phyloP scores from a whole-genome alignment of 2,888 invertebrate species.

The Drosophila hamatofila region DNA sequence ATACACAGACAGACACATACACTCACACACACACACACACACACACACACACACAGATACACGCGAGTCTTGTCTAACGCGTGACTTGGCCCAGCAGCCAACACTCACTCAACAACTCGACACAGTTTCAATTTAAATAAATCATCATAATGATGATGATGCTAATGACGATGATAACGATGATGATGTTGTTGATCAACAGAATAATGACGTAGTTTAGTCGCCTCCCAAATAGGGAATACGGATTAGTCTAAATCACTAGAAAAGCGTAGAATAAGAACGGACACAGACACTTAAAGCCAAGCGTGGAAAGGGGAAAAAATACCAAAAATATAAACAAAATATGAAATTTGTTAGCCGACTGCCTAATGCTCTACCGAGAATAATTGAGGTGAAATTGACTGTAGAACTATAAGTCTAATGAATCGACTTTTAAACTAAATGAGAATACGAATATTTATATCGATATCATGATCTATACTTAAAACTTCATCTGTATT shows the following conservation, averaged over 20 bases:
- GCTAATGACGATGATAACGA: neutral
- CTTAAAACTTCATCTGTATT: neutral
- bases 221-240: conserved; percentile 44
- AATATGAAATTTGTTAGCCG: neutral
- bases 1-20: neutral
- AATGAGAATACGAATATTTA: neutral
- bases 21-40: neutral
- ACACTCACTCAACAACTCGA: conserved; percentile 48
- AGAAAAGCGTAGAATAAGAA: conserved; percentile 13
- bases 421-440: neutral
- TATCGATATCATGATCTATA: neutral
- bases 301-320: neutral
- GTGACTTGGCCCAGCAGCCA: conserved; percentile 40
- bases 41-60: conserved; percentile 7
- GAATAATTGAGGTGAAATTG: too few relatives aligned
- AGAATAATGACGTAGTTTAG: conserved; percentile 30
- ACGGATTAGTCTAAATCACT: conserved; percentile 13
- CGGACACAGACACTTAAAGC: conserved; percentile 59
- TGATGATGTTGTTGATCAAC: conserved; percentile 21
- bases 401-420: neutral
- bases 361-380: neutral
- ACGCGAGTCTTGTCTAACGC: conserved; percentile 31
- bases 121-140: conserved; percentile 71
- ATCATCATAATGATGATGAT: conserved; percentile 55
- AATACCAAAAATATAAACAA: neutral